Evolutionary conservation across 2,113 vertebrate genomes (phyloP).

Genomic region (Sitta europaea): DNA sequence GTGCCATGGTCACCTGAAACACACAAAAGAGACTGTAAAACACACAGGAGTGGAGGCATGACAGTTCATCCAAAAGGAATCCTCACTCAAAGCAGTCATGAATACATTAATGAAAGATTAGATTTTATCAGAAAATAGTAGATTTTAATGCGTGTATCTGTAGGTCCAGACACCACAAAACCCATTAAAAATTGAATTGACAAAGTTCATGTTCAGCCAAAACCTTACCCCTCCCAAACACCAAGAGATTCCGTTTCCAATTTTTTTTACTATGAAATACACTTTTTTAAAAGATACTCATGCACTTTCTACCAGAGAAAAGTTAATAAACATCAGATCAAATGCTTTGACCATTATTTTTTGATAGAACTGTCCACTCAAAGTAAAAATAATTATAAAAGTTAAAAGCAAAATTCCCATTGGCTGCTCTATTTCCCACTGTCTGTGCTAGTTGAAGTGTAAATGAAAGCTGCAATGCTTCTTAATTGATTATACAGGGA

Average conservation of each 20-base stretch:
- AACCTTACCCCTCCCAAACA: neutral
- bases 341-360: neutral
- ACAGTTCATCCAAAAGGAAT: neutral
- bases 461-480: neutral
- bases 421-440: fast-evolving
- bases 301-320: neutral
- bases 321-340: neutral
- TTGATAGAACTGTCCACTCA: neutral
- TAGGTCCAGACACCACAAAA: neutral
- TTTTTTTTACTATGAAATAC: neutral
- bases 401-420: neutral
- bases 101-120: neutral
- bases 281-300: neutral
- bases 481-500: neutral
- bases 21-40: neutral
- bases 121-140: neutral
- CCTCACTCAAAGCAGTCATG: neutral
- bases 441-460: neutral
- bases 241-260: neutral
- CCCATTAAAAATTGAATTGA: neutral
- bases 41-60: neutral
- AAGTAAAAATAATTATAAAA: neutral
- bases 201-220: neutral
- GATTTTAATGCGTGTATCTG: neutral
- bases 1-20: neutral